Conservation (phyloP, 2,797 vertebrate species). For the Poeciliopsis gracilis region DNA sequence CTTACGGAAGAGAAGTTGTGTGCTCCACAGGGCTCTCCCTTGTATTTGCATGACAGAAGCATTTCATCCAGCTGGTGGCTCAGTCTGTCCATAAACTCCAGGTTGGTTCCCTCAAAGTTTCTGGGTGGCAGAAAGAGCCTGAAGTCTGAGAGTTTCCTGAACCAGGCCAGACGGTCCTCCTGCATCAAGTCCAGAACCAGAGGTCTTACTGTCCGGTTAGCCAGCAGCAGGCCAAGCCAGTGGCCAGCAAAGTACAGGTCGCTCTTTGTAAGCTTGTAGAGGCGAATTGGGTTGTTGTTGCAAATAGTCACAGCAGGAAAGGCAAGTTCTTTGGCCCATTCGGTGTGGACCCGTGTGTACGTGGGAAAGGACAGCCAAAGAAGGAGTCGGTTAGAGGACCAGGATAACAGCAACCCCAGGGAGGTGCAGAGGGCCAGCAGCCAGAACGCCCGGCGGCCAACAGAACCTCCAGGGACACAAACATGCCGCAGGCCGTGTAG, state of each 20-base stretch:
- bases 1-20: conserved; percentile 99
- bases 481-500: conserved; percentile 91
- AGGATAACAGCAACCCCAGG: conserved; percentile 91
- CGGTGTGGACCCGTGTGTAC: conserved; percentile 90
- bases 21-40: conserved; percentile 91
- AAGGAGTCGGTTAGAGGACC: conserved; percentile 94
- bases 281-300: conserved; percentile 97
- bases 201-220: conserved; percentile 92
- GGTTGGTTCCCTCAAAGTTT: conserved; percentile 95
- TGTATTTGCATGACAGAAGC: conserved; percentile 97
- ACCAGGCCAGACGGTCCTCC: conserved; percentile 90
- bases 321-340: conserved; percentile 94
- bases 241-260: conserved; percentile 96
- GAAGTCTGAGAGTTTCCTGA: conserved; percentile 95
- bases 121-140: conserved; percentile 95
- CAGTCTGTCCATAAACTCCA: conserved; percentile 96
- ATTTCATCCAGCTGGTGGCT: conserved; percentile 98
- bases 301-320: conserved; percentile 97
- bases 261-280: conserved; percentile 95
- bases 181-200: conserved; percentile 91
- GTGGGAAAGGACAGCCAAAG: conserved; percentile 96
- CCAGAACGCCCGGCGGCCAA: conserved; percentile 90
- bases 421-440: conserved; percentile 92
- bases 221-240: conserved; percentile 93
- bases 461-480: conserved; percentile 83